phyloP scores from a whole-genome alignment of 2,888 invertebrate species.

The Agriopis leucophaearia region DNA sequence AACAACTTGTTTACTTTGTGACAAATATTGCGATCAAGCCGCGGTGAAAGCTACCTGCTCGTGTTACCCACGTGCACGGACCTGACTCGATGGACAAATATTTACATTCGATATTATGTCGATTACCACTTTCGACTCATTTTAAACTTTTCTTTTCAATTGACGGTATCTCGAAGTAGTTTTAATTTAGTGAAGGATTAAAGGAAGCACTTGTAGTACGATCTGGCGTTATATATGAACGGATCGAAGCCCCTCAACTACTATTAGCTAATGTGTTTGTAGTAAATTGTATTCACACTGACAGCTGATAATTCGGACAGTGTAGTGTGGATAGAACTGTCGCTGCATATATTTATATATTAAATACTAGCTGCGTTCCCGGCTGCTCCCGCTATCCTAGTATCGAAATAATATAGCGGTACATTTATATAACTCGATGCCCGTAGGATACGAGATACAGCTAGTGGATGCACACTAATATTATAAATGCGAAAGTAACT shows the following conservation, averaged over 20 bases:
- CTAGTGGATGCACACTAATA: too few species aligned
- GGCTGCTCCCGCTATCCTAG: too few species aligned
- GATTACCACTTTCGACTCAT: slow-evolving; percentile 22
- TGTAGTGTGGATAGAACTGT: not conserved
- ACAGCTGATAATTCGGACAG: not conserved
- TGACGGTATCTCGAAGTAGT: not conserved
- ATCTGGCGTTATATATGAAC: not conserved
- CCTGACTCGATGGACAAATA: slow-evolving; percentile 10
- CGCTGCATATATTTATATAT: too few species aligned
- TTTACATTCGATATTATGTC: slow-evolving; percentile 17
- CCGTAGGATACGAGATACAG: too few species aligned
- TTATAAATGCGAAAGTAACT: too few species aligned
- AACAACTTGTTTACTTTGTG: slow-evolving; percentile 2
- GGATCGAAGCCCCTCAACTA: not conserved
- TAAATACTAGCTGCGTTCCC: too few species aligned
- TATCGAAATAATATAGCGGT: too few species aligned
- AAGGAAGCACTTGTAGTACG: not conserved
- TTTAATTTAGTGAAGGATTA: not conserved
- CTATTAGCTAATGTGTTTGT: not conserved
- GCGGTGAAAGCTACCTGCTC: slow-evolving; percentile 10
- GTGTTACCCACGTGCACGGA: not conserved
- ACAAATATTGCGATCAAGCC: slow-evolving; percentile 2
- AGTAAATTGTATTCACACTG: not conserved
- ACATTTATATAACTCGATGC: too few species aligned
- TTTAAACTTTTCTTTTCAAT: slow-evolving; percentile 5